These are phyloP conservation scores for Drosophila aldrichi DNA, from an alignment of 2,888 invertebrate genomes.

Conservation along the genomic window DNA sequence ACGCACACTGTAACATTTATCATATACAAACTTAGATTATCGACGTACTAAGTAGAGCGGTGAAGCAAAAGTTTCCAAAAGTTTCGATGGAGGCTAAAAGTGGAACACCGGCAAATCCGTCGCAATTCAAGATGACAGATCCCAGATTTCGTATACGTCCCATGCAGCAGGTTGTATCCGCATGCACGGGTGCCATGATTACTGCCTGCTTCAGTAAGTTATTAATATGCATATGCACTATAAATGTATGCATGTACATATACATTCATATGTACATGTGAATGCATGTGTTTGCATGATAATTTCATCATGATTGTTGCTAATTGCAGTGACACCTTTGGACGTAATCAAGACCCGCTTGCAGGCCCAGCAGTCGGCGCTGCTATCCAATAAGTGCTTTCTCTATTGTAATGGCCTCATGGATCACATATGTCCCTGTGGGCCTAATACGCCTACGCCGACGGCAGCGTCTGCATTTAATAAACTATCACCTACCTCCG, in stretches of 20 bases:
- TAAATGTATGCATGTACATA: neutral
- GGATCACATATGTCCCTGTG: slow-evolving; percentile 98
- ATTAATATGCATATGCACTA: neutral
- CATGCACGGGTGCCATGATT: slow-evolving; percentile 92
- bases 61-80: slow-evolving; percentile 8
- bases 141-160: slow-evolving; percentile 89
- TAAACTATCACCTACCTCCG: slow-evolving; percentile 51
- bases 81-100: slow-evolving; percentile 1
- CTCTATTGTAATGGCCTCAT: slow-evolving; percentile 99
- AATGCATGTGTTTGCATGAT: neutral
- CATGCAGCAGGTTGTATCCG: slow-evolving; percentile 84
- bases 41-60: slow-evolving; percentile 30
- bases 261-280: neutral
- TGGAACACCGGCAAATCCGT: slow-evolving; percentile 5
- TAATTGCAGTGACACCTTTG: slow-evolving; percentile 94
- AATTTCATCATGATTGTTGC: slow-evolving; percentile 37
- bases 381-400: slow-evolving; percentile 94
- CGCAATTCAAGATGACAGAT: slow-evolving; percentile 87
- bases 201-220: slow-evolving; percentile 94
- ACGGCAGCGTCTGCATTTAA: slow-evolving; percentile 41
- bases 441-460: slow-evolving; percentile 83
- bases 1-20: slow-evolving; percentile 11
- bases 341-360: slow-evolving; percentile 99
- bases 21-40: slow-evolving; percentile 31
- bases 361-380: slow-evolving; percentile 95